Percentiles rank a stretch among this genome's conserved stretches.
phyloP scores from a whole-genome alignment of 2,113 vertebrate species.

The Speoplatyrhinus poulsoni region DNA sequence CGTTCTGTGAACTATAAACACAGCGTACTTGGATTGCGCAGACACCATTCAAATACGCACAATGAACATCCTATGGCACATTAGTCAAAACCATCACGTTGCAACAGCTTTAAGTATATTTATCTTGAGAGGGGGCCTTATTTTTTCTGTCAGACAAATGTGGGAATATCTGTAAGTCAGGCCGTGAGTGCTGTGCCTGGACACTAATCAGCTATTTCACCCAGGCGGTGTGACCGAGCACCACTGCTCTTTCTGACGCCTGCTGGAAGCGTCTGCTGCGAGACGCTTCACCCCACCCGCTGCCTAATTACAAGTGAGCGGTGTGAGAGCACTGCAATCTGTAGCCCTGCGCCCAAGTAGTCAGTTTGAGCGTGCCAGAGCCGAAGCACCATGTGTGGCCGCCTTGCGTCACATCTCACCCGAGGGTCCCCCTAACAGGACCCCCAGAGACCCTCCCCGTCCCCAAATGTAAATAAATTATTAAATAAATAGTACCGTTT shows the following conservation, averaged over 20 bases:
- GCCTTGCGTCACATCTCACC: constrained; percentile 49
- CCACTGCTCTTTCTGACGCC: constrained; percentile 61
- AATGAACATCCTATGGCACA: not conserved
- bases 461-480: too few species aligned
- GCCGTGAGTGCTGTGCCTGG: constrained; percentile 12
- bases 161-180: constrained; percentile 31
- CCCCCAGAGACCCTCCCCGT: constrained; percentile 11
- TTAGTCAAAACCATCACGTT: not conserved
- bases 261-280: constrained; percentile 68
- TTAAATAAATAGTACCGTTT: too few species aligned
- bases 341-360: constrained; percentile 63
- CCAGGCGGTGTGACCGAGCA: constrained; percentile 45
- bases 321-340: constrained; percentile 68
- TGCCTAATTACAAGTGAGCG: constrained; percentile 74
- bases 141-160: constrained; percentile 35
- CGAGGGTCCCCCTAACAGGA: constrained; percentile 38
- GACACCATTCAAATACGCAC: constrained; percentile 18
- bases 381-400: constrained; percentile 39
- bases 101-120: constrained; percentile 13
- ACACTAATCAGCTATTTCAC: constrained; percentile 46
- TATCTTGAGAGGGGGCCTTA: constrained; percentile 7
- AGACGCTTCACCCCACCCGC: constrained; percentile 67
- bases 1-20: constrained; percentile 67
- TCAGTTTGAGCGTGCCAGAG: constrained; percentile 59
- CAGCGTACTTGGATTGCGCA: constrained; percentile 48